Evolutionary conservation across 2,113 vertebrate species (phyloP).

Genomic region (Epinephelus fuscoguttatus): DNA sequence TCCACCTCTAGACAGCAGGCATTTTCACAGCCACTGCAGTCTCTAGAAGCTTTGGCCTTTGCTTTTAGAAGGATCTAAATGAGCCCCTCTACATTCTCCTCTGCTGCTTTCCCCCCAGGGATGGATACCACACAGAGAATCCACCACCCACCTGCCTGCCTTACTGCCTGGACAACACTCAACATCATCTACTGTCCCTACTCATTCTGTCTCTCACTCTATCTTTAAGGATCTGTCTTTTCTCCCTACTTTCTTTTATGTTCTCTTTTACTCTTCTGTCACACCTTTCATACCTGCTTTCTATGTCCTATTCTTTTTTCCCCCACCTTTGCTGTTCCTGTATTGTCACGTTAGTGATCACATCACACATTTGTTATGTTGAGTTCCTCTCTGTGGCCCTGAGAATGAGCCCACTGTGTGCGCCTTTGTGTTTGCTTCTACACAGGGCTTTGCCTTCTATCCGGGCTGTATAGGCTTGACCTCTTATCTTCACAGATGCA

Average conservation of each 20-base stretch:
- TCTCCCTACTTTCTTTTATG: conserved; percentile 61
- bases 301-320: conserved; percentile 11
- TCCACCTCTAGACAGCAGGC: conserved; percentile 55
- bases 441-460: background rate
- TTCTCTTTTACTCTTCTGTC: conserved; percentile 59
- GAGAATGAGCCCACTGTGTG: conserved; percentile 19
- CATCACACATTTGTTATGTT: conserved; percentile 67
- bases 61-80: conserved; percentile 64
- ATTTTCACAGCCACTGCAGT: conserved; percentile 55
- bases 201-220: conserved; percentile 28
- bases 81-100: conserved; percentile 67
- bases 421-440: conserved; percentile 45
- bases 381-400: conserved; percentile 34
- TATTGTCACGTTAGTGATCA: conserved; percentile 79
- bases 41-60: conserved; percentile 67
- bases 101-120: conserved; percentile 61
- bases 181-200: conserved; percentile 52
- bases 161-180: conserved; percentile 70
- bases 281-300: conserved; percentile 56
- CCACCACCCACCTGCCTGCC: conserved; percentile 55
- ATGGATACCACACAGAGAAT: conserved; percentile 60
- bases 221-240: conserved; percentile 3
- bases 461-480: conserved; percentile 15
- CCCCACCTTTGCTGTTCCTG: conserved; percentile 59
- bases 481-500: conserved; percentile 2